Evolutionary conservation across 2,113 vertebrate species (phyloP).

Genomic region (Centropus bengalensis): DNA sequence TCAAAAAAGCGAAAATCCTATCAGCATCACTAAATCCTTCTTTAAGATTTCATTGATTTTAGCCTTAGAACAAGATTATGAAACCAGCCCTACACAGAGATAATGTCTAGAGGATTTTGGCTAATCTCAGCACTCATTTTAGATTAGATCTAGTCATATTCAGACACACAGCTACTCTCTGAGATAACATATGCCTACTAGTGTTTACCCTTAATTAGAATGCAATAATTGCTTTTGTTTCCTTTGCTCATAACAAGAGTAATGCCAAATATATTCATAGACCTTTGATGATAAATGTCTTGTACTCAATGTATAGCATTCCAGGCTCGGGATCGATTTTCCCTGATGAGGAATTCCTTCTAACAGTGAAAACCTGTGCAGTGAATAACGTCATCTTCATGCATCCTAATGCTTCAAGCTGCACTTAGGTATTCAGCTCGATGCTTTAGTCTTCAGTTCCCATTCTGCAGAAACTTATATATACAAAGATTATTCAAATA

Average conservation of each 20-base stretch:
- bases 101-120: conserved; percentile 72
- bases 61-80: conserved; percentile 79
- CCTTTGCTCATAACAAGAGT: conserved; percentile 22
- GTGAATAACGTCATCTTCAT: background rate
- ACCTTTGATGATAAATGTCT: conserved; percentile 24
- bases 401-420: background rate
- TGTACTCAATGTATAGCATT: background rate
- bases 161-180: conserved; percentile 40
- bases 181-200: conserved; percentile 65
- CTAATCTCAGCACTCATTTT: conserved; percentile 77
- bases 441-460: conserved; percentile 24
- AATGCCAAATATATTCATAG: conserved; percentile 11
- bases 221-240: conserved; percentile 65
- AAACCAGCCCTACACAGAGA: conserved; percentile 70
- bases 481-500: conserved; percentile 41
- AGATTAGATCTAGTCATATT: conserved; percentile 78
- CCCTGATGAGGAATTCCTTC: background rate
- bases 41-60: conserved; percentile 80
- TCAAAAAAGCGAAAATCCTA: conserved; percentile 71
- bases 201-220: conserved; percentile 73
- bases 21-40: conserved; percentile 74
- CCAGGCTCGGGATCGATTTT: background rate
- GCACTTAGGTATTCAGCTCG: background rate
- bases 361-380: background rate
- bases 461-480: conserved; percentile 8